phyloP scores from a whole-genome alignment of 2,888 invertebrate species.

The Phragmatobia fuliginosa region DNA sequence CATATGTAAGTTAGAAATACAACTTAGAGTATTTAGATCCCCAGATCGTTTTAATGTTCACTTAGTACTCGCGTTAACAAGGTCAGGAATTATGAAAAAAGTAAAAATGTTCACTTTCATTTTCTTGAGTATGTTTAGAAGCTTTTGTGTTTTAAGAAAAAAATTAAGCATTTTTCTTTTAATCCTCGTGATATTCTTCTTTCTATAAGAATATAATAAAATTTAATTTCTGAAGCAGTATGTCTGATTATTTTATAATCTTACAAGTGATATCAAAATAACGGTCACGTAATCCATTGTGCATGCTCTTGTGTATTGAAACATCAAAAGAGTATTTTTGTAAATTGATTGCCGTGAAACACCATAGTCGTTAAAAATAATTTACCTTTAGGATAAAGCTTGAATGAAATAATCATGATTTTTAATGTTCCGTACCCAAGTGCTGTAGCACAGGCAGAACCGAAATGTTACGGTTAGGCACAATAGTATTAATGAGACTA shows the following conservation, averaged over 20 bases:
- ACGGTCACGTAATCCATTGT: slow-evolving; percentile 29
- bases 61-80: background rate
- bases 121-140: too few relatives aligned
- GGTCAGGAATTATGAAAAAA: too few relatives aligned
- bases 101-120: too few relatives aligned
- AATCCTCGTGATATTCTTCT: too few relatives aligned
- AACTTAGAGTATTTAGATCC: background rate
- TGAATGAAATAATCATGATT: slow-evolving; percentile 8
- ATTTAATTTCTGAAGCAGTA: too few relatives aligned
- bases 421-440: slow-evolving; percentile 11
- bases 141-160: too few relatives aligned
- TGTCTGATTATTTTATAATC: too few relatives aligned
- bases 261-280: slow-evolving; percentile 32
- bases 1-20: background rate
- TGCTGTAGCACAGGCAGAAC: slow-evolving; percentile 2
- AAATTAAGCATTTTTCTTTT: too few relatives aligned
- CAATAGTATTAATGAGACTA: background rate
- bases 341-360: slow-evolving; percentile 42
- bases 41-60: background rate
- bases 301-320: slow-evolving; percentile 13
- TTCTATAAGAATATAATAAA: too few relatives aligned
- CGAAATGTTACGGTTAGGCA: background rate
- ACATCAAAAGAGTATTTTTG: slow-evolving; percentile 4
- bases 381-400: background rate
- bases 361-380: slow-evolving; percentile 10